phyloP scores from a whole-genome alignment of 2,797 vertebrate species.

The Hemibagrus guttatus region DNA sequence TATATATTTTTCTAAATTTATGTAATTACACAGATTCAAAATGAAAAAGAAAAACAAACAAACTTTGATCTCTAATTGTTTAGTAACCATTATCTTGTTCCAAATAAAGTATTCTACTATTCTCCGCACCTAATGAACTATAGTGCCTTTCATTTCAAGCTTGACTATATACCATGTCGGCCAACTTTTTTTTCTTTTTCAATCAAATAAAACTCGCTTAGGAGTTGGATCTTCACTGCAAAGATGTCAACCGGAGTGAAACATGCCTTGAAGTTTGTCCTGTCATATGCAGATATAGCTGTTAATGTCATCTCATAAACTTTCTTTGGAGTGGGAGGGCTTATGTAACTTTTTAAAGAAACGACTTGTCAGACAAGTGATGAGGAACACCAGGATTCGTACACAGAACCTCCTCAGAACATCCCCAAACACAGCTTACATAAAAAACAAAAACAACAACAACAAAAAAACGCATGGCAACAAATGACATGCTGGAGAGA shows the following conservation, averaged over 20 bases:
- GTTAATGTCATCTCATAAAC: conserved; percentile 44
- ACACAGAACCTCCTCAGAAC: not conserved
- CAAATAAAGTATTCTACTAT: not conserved
- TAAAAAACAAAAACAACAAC: too few relatives aligned
- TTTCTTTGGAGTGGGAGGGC: conserved; percentile 26
- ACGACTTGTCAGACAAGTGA: conserved; percentile 41
- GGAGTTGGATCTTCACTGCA: not conserved
- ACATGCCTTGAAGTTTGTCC: conserved; percentile 3
- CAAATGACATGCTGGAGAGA: conserved; percentile 7
- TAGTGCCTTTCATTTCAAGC: not conserved
- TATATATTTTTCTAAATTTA: not conserved
- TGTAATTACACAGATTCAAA: not conserved
- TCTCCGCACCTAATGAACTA: not conserved
- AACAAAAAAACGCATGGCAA: not conserved
- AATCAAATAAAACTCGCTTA: not conserved
- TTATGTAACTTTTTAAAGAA: conserved; percentile 40
- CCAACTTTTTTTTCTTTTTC: not conserved
- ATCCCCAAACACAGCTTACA: conserved; percentile 14
- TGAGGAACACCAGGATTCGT: conserved; percentile 9
- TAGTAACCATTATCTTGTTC: not conserved
- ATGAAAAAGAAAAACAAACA: not conserved
- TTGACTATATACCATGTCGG: not conserved
- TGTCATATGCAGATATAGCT: conserved; percentile 49
- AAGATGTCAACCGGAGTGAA: not conserved
- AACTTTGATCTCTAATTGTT: not conserved